Evolutionary conservation across 2,113 vertebrate species (phyloP).

Genomic region (Scolopax mira): DNA sequence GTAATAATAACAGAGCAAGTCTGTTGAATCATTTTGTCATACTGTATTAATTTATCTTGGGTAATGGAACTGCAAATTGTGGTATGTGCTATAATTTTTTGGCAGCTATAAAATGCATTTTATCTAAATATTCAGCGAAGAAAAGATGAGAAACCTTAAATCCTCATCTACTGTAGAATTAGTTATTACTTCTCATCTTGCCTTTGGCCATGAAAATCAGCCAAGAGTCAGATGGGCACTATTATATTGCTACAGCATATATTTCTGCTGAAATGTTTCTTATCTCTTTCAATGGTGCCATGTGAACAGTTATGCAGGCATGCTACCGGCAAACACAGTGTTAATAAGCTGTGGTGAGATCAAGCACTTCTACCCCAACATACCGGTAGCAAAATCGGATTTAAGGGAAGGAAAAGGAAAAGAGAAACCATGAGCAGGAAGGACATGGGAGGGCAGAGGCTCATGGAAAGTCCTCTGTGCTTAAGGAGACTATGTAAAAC

Average conservation of each 20-base stretch:
- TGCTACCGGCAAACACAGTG: neutral
- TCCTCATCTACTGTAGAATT: constrained; percentile 33
- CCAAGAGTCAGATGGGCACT: neutral
- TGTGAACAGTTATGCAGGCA: neutral
- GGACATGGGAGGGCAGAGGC: neutral
- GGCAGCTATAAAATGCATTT: constrained; percentile 41
- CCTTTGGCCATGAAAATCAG: constrained; percentile 17
- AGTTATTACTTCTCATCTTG: constrained; percentile 16
- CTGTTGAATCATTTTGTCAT: constrained; percentile 55
- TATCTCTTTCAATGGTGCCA: neutral
- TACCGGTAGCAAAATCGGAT: neutral
- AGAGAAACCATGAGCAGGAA: neutral
- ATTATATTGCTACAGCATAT: neutral
- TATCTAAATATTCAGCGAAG: constrained; percentile 47
- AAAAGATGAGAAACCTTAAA: constrained; percentile 48
- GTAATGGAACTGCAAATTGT: constrained; percentile 61
- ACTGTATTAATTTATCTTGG: constrained; percentile 58
- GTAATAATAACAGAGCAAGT: constrained; percentile 46
- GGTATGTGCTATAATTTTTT: constrained; percentile 15
- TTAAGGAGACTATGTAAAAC: neutral
- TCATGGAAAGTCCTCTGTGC: neutral
- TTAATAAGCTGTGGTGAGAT: neutral
- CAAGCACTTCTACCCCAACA: neutral
- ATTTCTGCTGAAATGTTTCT: neutral
- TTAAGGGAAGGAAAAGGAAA: neutral